These are phyloP conservation scores for Pangasius larnaudii DNA, from an alignment of 2,797 vertebrate species.

Conservation along the genomic window DNA sequence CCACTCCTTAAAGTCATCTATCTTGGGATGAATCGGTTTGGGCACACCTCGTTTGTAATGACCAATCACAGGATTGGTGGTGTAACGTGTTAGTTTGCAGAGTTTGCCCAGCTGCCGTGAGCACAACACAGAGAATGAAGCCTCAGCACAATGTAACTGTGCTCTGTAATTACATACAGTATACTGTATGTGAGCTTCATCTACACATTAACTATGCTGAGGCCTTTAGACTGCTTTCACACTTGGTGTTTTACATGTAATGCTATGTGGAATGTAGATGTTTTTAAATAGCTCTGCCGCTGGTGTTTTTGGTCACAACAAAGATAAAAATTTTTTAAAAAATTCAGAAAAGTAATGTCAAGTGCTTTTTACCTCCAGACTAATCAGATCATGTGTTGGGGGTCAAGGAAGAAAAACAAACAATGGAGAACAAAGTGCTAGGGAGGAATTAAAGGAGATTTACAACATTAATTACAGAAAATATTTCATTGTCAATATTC, in stretches of 20 bases:
- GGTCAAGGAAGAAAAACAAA: not conserved
- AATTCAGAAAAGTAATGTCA: not conserved
- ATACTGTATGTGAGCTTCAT: not conserved
- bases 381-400: not conserved
- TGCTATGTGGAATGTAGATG: no score
- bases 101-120: not conserved
- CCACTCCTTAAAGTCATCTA: not conserved
- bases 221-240: not conserved
- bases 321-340: not conserved
- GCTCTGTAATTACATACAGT: not conserved
- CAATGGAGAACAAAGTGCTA: not conserved
- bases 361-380: not conserved
- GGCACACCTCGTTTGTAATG: not conserved
- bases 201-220: not conserved
- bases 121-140: not conserved
- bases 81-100: not conserved
- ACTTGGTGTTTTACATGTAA: not conserved
- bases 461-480: not conserved
- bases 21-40: not conserved
- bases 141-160: not conserved
- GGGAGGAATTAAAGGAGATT: not conserved
- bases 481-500: not conserved
- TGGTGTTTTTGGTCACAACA: not conserved
- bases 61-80: not conserved
- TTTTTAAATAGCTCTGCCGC: not conserved